Evolutionary conservation across 1,140 invertebrate genomes (phyloP).

Genomic region (Drosophila tsacasi): DNA sequence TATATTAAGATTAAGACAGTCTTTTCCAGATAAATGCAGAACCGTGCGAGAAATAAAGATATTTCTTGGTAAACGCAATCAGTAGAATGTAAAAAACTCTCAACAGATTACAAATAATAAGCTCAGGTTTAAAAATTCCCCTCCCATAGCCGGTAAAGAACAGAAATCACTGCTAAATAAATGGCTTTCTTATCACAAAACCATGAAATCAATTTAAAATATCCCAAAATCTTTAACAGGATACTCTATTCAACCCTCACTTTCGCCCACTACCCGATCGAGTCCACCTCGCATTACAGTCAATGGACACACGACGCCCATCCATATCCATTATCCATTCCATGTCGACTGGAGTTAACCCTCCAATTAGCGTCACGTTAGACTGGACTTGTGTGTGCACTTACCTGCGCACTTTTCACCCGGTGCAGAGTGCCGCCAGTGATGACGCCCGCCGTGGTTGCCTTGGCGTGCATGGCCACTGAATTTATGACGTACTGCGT

Average conservation of each 20-base stretch:
- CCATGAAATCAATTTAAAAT: not conserved
- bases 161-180: not conserved
- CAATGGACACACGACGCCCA: conserved; percentile 4
- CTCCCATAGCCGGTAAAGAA: too few relatives aligned
- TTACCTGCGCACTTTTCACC: conserved; percentile 69
- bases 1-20: not conserved
- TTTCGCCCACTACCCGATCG: not conserved
- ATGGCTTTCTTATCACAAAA: not conserved
- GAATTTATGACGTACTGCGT: conserved; percentile 81
- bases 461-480: conserved; percentile 73
- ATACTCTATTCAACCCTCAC: too few relatives aligned
- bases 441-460: conserved; percentile 67
- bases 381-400: conserved; percentile 30
- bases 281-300: not conserved
- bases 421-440: conserved; percentile 73
- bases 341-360: conserved; percentile 32
- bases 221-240: not conserved
- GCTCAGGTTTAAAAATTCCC: not conserved
- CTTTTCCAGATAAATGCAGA: not conserved
- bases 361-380: conserved; percentile 61
- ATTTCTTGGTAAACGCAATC: not conserved
- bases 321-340: conserved; percentile 22
- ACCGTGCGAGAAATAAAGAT: not conserved
- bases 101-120: not conserved
- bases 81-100: not conserved